These are phyloP conservation scores for Hippocampus zosterae DNA, from an alignment of 2,113 vertebrate species.

Conservation along the genomic window DNA sequence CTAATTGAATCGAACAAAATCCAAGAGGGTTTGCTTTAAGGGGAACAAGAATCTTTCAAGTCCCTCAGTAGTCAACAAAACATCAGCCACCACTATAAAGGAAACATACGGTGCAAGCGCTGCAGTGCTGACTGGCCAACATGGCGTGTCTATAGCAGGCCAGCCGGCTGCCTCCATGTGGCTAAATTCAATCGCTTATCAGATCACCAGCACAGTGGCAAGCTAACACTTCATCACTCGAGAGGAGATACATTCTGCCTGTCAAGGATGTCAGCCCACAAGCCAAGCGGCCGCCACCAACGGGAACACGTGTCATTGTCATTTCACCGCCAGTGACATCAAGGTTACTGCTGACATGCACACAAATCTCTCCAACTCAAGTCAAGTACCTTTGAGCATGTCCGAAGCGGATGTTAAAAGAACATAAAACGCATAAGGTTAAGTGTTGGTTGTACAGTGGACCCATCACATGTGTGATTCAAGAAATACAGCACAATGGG, in stretches of 20 bases:
- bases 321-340: background rate
- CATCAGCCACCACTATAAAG: background rate
- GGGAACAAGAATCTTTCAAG: background rate
- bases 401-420: background rate
- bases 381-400: background rate
- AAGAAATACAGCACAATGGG: no score
- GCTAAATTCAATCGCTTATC: constrained; percentile 62
- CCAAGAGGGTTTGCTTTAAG: background rate
- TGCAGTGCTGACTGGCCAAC: background rate
- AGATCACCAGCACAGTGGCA: constrained; percentile 29
- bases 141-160: constrained; percentile 12
- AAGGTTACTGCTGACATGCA: background rate
- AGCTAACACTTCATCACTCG: constrained; percentile 56
- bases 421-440: background rate
- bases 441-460: background rate
- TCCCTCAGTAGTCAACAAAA: background rate
- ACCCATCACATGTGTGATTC: background rate
- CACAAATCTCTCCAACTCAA: background rate
- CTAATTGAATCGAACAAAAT: background rate
- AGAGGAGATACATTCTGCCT: constrained; percentile 47
- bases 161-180: constrained; percentile 14
- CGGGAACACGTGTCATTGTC: constrained; percentile 22
- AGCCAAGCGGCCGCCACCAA: constrained; percentile 22
- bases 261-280: constrained; percentile 45
- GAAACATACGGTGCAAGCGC: background rate